phyloP scores from a whole-genome alignment of 2,113 vertebrate species.

The Nanorana parkeri region DNA sequence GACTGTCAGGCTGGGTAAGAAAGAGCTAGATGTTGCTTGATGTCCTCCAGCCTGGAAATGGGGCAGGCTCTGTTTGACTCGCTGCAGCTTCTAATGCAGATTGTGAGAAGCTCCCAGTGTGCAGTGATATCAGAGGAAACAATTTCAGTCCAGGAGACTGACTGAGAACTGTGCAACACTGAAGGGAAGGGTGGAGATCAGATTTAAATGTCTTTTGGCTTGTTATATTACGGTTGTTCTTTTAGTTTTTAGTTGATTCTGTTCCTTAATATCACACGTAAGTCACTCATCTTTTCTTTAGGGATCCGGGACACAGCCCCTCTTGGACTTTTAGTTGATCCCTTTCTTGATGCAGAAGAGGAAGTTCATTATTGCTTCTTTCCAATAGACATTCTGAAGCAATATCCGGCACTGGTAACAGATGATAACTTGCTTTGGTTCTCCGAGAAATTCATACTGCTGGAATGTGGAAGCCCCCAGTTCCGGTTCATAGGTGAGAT shows the following conservation, averaged over 20 bases:
- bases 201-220: not conserved
- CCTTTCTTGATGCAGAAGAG: not conserved
- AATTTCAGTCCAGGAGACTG: too few relatives aligned
- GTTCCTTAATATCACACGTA: not conserved
- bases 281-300: not conserved
- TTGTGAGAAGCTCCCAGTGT: too few relatives aligned
- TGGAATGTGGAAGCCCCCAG: not conserved
- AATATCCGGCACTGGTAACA: not conserved
- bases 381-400: not conserved
- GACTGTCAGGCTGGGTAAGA: too few relatives aligned
- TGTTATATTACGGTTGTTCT: not conserved
- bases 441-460: not conserved
- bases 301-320: not conserved
- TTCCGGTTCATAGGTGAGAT: conserved; percentile 6
- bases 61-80: too few relatives aligned
- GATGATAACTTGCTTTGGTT: conserved; percentile 18
- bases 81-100: too few relatives aligned
- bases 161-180: too few relatives aligned
- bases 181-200: too few relatives aligned
- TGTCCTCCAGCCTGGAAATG: too few relatives aligned
- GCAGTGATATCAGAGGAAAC: too few relatives aligned
- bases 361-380: not conserved
- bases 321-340: not conserved
- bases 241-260: too few relatives aligned
- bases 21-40: too few relatives aligned